These are phyloP conservation scores for Sesamia nonagrioides DNA, from an alignment of 1,140 invertebrate species.

Conservation along the genomic window DNA sequence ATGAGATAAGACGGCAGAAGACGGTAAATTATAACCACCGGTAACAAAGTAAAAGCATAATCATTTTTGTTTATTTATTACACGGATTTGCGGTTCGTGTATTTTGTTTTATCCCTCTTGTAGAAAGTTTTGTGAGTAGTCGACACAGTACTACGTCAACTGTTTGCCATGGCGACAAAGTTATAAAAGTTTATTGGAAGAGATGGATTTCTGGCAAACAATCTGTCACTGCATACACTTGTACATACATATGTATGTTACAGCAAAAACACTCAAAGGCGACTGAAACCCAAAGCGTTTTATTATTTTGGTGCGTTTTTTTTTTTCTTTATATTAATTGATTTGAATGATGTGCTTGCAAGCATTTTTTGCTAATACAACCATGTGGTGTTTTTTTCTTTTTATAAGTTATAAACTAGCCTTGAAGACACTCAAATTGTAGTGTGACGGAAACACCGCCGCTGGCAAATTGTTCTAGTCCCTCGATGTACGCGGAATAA, in stretches of 20 bases:
- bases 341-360: too few species aligned
- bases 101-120: slow-evolving; percentile 24
- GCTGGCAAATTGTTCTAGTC: too few species aligned
- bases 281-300: neutral
- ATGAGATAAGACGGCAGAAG: slow-evolving; percentile 60
- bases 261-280: neutral
- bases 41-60: slow-evolving; percentile 36
- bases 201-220: slow-evolving; percentile 6
- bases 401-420: too few species aligned
- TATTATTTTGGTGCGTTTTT: too few species aligned
- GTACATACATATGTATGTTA: neutral
- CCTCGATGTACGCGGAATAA: too few species aligned
- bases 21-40: slow-evolving; percentile 48
- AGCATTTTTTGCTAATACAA: too few species aligned
- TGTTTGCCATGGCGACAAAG: slow-evolving; percentile 8
- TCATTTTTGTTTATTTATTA: slow-evolving; percentile 45
- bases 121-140: neutral
- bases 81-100: slow-evolving; percentile 22
- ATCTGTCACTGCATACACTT: slow-evolving; percentile 8
- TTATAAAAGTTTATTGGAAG: slow-evolving; percentile 39
- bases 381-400: too few species aligned
- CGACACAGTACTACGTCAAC: neutral
- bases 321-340: too few species aligned
- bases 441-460: too few species aligned
- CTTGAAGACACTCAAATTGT: too few species aligned